Percentiles rank a stretch among this genome's conserved stretches.
These are phyloP conservation scores for Muraenolepis orangiensis DNA, from an alignment of 2,797 vertebrate species.

Conservation along the genomic window DNA sequence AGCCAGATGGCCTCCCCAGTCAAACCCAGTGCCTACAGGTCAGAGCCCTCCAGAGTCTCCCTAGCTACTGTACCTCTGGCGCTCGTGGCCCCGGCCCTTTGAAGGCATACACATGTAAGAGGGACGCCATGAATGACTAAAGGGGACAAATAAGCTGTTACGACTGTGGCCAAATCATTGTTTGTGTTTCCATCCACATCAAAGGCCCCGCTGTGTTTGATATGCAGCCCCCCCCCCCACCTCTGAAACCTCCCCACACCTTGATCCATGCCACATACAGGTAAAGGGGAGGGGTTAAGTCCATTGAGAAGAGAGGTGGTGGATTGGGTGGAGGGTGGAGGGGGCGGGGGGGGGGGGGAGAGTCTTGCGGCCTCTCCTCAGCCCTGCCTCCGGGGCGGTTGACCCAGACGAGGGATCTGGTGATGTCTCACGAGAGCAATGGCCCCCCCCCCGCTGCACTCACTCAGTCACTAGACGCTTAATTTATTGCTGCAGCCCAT, in stretches of 20 bases:
- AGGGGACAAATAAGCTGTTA: conserved; percentile 85
- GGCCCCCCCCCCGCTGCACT: conserved; percentile 39
- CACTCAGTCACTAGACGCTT: conserved; percentile 49
- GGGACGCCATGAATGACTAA: conserved; percentile 79
- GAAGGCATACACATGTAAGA: conserved; percentile 80
- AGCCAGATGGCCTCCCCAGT: conserved; percentile 77
- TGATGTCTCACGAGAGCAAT: conserved; percentile 65
- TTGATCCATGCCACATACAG: conserved; percentile 73
- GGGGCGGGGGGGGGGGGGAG: conserved; percentile 20
- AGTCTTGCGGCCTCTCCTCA: conserved; percentile 61
- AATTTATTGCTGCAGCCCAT: conserved; percentile 54
- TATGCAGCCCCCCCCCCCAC: conserved; percentile 68
- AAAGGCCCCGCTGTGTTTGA: conserved; percentile 77
- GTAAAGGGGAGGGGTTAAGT: conserved; percentile 73
- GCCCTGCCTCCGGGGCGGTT: conserved; percentile 69
- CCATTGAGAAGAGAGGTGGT: conserved; percentile 57
- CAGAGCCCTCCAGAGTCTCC: conserved; percentile 62
- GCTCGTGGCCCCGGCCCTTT: conserved; percentile 68
- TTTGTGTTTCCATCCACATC: conserved; percentile 81
- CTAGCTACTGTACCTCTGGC: conserved; percentile 73
- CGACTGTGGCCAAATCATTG: conserved; percentile 78
- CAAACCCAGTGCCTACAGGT: conserved; percentile 51
- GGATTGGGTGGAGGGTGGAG: too few species aligned
- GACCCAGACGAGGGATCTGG: conserved; percentile 72
- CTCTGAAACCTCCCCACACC: conserved; percentile 61